These are phyloP conservation scores for Drosophila yooni DNA, from an alignment of 2,888 invertebrate genomes.

Conservation along the genomic window DNA sequence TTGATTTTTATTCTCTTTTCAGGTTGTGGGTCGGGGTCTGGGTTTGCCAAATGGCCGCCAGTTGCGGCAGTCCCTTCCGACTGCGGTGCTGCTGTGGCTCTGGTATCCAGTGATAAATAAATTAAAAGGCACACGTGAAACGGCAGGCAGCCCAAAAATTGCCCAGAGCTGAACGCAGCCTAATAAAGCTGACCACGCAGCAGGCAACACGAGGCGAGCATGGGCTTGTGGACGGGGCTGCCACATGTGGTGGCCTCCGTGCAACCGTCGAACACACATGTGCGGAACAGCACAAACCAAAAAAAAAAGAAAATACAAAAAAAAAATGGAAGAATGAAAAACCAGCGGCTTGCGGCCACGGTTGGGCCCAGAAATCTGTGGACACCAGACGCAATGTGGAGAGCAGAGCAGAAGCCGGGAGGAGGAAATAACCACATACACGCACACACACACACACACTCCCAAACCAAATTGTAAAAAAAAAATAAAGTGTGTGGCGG, in stretches of 20 bases:
- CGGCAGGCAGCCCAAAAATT: constrained; percentile 60
- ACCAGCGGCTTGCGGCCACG: constrained; percentile 58
- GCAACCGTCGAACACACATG: constrained; percentile 29
- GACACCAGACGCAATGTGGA: constrained; percentile 12
- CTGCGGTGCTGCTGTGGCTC: constrained; percentile 19
- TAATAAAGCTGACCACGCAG: constrained; percentile 70
- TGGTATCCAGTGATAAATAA: constrained; percentile 67
- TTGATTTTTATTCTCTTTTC: not conserved
- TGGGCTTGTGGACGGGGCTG: not conserved
- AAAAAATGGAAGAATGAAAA: constrained; percentile 3
- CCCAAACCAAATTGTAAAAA: constrained; percentile 54
- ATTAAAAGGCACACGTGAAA: constrained; percentile 78
- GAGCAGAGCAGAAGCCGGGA: no score
- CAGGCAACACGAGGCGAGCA: not conserved
- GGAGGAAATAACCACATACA: constrained; percentile 18
- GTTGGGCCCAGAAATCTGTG: constrained; percentile 25
- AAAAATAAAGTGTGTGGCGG: constrained; percentile 11
- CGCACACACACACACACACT: constrained; percentile 13
- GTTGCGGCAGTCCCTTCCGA: constrained; percentile 24
- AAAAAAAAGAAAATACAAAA: constrained; percentile 20
- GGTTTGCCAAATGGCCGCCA: constrained; percentile 42
- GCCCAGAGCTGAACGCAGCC: constrained; percentile 56
- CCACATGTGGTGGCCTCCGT: constrained; percentile 45
- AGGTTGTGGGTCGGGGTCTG: not conserved
- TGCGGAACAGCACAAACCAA: constrained; percentile 10